These are phyloP conservation scores for Neoascia interrupta DNA, from an alignment of 2,888 invertebrate genomes.

Conservation along the genomic window DNA sequence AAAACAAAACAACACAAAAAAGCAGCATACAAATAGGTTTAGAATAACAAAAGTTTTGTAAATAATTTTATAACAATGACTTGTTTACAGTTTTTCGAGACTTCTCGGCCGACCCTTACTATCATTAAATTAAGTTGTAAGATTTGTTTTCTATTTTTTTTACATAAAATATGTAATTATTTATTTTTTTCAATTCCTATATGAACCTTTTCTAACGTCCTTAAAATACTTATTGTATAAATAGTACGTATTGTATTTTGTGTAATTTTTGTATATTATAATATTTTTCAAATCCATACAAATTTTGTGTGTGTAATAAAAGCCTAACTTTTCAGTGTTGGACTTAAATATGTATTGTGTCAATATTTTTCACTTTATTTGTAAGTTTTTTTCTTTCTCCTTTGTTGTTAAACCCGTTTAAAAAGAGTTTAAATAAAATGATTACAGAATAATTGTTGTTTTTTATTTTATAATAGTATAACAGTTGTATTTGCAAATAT, in stretches of 20 bases:
- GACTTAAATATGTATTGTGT: slow-evolving; percentile 34
- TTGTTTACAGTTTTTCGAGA: too few species aligned
- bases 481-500: too few species aligned
- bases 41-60: slow-evolving; percentile 39
- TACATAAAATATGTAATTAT: slow-evolving; percentile 53
- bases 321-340: slow-evolving; percentile 25
- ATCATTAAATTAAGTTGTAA: slow-evolving; percentile 18
- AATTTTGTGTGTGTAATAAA: slow-evolving; percentile 25
- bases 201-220: not conserved
- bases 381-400: too few species aligned
- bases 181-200: slow-evolving; percentile 24
- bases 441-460: not conserved
- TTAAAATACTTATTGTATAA: not conserved
- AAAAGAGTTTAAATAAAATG: slow-evolving; percentile 40
- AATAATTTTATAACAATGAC: slow-evolving; percentile 30
- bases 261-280: not conserved
- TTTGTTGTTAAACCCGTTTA: slow-evolving; percentile 55
- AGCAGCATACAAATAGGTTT: too few species aligned
- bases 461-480: too few species aligned
- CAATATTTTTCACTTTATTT: slow-evolving; percentile 37
- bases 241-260: not conserved
- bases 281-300: not conserved
- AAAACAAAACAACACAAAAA: too few species aligned
- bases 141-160: slow-evolving; percentile 3
- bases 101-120: slow-evolving; percentile 21